A percentile compares a stretch with the other conserved stretches of the same genome.
Evolutionary conservation across 2,113 vertebrate species (phyloP).

Genomic region (Poecile atricapillus): DNA sequence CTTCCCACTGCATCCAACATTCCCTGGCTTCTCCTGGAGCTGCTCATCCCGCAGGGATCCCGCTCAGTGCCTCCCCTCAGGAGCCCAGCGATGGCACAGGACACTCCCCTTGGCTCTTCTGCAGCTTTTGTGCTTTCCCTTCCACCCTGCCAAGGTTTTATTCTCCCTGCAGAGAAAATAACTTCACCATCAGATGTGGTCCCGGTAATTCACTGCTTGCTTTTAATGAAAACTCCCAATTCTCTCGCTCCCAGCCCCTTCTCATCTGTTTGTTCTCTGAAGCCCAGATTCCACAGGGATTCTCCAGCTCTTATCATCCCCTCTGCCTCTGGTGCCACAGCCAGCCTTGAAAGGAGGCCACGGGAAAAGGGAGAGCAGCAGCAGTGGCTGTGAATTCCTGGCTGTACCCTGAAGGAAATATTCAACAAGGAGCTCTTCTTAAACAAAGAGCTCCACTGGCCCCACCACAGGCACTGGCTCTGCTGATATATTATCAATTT

Average conservation of each 20-base stretch:
- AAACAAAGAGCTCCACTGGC: not conserved
- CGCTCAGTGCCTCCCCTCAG: not conserved
- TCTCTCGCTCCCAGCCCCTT: not conserved
- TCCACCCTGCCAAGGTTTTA: not conserved
- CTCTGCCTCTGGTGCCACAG: not conserved
- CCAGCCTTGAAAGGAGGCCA: not conserved
- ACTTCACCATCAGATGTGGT: not conserved
- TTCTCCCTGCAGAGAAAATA: not conserved
- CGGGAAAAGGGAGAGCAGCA: slow-evolving; percentile 29
- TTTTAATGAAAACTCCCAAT: not conserved
- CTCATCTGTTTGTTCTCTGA: not conserved
- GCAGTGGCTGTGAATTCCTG: slow-evolving; percentile 6
- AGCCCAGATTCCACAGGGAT: not conserved
- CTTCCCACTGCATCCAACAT: not conserved
- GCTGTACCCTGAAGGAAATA: slow-evolving; percentile 16
- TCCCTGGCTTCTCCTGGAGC: not conserved
- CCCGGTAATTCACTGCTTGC: not conserved
- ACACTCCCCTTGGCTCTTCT: not conserved
- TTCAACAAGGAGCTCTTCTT: not conserved
- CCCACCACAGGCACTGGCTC: not conserved
- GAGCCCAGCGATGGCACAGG: not conserved
- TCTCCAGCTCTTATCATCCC: not conserved
- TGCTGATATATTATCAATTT: slow-evolving; percentile 11
- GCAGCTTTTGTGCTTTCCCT: not conserved
- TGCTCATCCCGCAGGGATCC: not conserved